Base-by-base conservation (phyloP, 2,113 vertebrate species). In the Zosterops borbonicus region DNA sequence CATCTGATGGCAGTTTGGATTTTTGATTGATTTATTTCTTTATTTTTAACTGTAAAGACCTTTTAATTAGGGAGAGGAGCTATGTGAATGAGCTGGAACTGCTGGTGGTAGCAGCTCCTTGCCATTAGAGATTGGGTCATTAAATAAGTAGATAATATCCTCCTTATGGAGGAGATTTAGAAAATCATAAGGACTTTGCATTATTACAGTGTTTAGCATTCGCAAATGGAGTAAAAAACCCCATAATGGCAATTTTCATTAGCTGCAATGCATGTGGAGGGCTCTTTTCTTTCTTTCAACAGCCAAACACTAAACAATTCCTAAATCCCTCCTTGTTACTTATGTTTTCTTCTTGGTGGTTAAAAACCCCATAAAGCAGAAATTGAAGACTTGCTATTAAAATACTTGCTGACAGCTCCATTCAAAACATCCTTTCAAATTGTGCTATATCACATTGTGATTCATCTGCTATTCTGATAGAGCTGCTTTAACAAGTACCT, bases 61-160 rank as follows among this genome's bases (percentile, higher is more conserved):
- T 92, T 95, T 91, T 93, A 96, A 96, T 97, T 95, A 96, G 39
- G 49, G 87, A 96, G 64, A 83, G 47, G 28, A 94, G 44, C 69
- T 84, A 31, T 73, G 24, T 85, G 89, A 95, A 92, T 91, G 80
- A 90, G 70, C 70, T 71, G 53, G 55, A 87, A 46, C 89, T 95
- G 94, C 83, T 96, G 86, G 74, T 83, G 56, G 83, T 70, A 95
- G 76, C 64, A 86, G 78, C 31, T 96, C 91, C 82, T 94, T 96
- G 88, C 76, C 12, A 23, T 95, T 31, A 28, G 91, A 97, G 88
- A 88, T 53, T 95, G 19, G 0, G 58, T 95, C 96, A 97, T 97
- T 97, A 97, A 95, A 97, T 96, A 96, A 97, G 91, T 85, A 95
- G 95, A 94, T 96, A 97, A 97, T 95, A 94, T 96, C 88, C 83